Evolutionary conservation across 2,888 invertebrate genomes (phyloP), one percentile per base, ranked within the genome.

Genomic region (Lamproptera curius): DNA sequence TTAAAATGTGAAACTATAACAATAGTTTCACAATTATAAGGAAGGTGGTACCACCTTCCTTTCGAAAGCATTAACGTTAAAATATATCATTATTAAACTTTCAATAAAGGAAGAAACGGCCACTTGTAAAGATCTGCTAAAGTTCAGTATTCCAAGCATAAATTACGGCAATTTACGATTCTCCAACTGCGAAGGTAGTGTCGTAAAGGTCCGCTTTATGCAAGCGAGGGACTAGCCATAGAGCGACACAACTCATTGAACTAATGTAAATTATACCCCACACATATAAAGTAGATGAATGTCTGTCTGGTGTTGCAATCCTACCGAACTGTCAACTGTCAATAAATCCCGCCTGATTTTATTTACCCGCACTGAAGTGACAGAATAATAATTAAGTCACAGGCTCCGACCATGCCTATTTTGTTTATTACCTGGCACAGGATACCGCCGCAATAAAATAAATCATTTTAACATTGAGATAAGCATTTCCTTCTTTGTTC

Each of bases 331-430:
- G 51, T 55, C 51, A 54, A 59, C 52, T 70, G 66, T 68, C 73
- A 65, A 71, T 74, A 73, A 75, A 71, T 73, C 65, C 57, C 52
- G 68, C 70, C 67, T 58, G 66, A 67, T 73, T 74, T 59, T 65
- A 67, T 70, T 69, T 66, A 65, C 70, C 68, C 66, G 65, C 60
- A 61, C 57, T 61, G 55, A 59, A 70, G 64, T 73, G 72, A 67
- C 67, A 67, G 73, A 54, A 58, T 58, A 68, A 73, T 79, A 79
- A 78, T 79, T 78, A 74, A 75, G 71, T 70, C 62, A 61, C 63
- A 62, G 68, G 68, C 65, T 72, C 69, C 61, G 63, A 59, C 57
- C 56, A 51, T 66, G 58, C 62, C 57, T 55, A 56, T 70, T 76
- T 75, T 73, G 73, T 75, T 79, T 81, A 78, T 76, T 66, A 55